Percentiles rank a stretch among this genome's conserved stretches.
Evolutionary conservation across 2,113 vertebrate species (phyloP).

Genomic region (Oxyura jamaicensis): DNA sequence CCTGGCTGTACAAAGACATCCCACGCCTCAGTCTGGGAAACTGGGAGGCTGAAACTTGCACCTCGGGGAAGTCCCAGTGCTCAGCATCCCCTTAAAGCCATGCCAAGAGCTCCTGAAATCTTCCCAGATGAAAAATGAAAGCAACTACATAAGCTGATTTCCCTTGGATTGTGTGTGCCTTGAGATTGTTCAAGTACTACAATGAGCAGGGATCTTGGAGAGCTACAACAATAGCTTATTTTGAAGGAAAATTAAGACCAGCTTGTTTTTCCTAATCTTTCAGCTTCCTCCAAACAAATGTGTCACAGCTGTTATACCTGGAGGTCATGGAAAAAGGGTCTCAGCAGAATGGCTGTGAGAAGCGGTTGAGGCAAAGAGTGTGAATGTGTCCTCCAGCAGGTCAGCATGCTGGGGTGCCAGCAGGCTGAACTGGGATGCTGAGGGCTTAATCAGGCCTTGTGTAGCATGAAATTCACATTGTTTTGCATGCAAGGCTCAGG

Average conservation of each 20-base stretch:
- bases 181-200: background rate
- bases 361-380: background rate
- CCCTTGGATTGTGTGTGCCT: background rate
- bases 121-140: background rate
- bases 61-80: background rate
- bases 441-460: background rate
- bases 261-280: background rate
- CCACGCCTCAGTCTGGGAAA: background rate
- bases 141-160: background rate
- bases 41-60: background rate
- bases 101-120: background rate
- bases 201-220: background rate
- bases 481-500: background rate
- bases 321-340: conserved; percentile 39
- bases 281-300: background rate
- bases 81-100: background rate
- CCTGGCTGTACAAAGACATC: background rate
- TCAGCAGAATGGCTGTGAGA: background rate
- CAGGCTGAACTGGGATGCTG: background rate
- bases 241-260: conserved; percentile 14
- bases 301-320: conserved; percentile 7
- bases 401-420: background rate
- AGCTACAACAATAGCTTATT: background rate
- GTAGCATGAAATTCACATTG: background rate
- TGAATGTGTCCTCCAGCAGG: background rate